Percentiles rank a stretch among this genome's conserved stretches.
phyloP scores from a whole-genome alignment of 1,140 invertebrate species.

The Zeugodacus cucurbitae region DNA sequence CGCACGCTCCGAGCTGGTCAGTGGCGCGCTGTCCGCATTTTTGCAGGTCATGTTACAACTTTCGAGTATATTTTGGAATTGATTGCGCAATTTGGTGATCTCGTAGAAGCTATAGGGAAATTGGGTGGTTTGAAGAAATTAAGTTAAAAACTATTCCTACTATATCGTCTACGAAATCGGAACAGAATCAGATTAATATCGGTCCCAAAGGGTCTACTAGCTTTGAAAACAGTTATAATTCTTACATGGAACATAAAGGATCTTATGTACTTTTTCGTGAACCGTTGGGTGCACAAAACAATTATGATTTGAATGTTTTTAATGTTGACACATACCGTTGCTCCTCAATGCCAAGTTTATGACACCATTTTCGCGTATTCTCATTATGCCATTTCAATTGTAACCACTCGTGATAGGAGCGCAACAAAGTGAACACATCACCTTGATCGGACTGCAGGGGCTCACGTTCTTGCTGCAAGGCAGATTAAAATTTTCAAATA shows the following conservation, averaged over 20 bases:
- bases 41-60: constrained; percentile 72
- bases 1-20: constrained; percentile 81
- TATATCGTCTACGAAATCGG: too few species aligned
- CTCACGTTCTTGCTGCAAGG: constrained; percentile 47
- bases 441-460: constrained; percentile 74
- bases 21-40: constrained; percentile 68
- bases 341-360: constrained; percentile 89
- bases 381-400: constrained; percentile 73
- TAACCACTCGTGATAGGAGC: constrained; percentile 91
- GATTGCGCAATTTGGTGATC: constrained; percentile 90
- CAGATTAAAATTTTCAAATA: background rate
- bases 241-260: too few species aligned
- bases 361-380: constrained; percentile 83
- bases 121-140: too few species aligned
- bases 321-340: constrained; percentile 71
- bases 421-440: constrained; percentile 92
- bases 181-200: too few species aligned
- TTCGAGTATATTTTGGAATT: constrained; percentile 88
- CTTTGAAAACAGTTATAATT: too few species aligned
- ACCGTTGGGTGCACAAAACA: too few species aligned
- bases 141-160: too few species aligned
- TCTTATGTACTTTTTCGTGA: too few species aligned
- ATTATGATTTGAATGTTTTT: too few species aligned
- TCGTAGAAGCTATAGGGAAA: constrained; percentile 81
- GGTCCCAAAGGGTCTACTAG: too few species aligned